phyloP scores from a whole-genome alignment of 2,888 invertebrate genomes.

The Andrena hattorfiana region DNA sequence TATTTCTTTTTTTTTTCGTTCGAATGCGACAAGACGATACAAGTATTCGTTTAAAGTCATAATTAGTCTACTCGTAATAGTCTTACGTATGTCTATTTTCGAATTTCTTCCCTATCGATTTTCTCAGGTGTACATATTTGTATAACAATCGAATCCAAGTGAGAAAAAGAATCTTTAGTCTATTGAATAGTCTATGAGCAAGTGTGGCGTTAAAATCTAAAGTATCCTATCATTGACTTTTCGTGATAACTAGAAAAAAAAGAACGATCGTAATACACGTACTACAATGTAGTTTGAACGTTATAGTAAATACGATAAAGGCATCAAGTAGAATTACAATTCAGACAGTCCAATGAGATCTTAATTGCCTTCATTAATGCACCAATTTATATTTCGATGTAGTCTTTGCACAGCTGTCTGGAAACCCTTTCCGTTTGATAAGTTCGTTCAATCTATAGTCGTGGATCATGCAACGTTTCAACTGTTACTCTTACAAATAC shows the following conservation, averaged over 20 bases:
- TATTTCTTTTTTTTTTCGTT: not conserved
- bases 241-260: not conserved
- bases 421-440: constrained; percentile 32
- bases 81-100: constrained; percentile 7
- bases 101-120: not conserved
- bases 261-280: constrained; percentile 24
- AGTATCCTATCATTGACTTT: constrained; percentile 19
- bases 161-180: constrained; percentile 13
- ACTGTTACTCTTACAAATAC: constrained; percentile 1
- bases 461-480: not conserved
- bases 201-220: not conserved
- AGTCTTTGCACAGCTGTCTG: constrained; percentile 46
- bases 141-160: not conserved
- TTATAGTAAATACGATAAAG: constrained; percentile 43
- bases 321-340: constrained; percentile 45
- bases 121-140: not conserved
- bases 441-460: constrained; percentile 12
- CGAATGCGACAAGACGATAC: constrained; percentile 20
- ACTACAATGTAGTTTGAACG: constrained; percentile 46
- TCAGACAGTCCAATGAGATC: constrained; percentile 39
- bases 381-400: constrained; percentile 52
- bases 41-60: constrained; percentile 8
- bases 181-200: constrained; percentile 26
- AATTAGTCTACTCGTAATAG: constrained; percentile 17
- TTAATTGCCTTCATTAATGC: constrained; percentile 49